Percentiles rank a stretch among this genome's conserved stretches.
These are phyloP conservation scores for Zonitis immaculata DNA, from an alignment of 2,888 invertebrate genomes.

Conservation along the genomic window DNA sequence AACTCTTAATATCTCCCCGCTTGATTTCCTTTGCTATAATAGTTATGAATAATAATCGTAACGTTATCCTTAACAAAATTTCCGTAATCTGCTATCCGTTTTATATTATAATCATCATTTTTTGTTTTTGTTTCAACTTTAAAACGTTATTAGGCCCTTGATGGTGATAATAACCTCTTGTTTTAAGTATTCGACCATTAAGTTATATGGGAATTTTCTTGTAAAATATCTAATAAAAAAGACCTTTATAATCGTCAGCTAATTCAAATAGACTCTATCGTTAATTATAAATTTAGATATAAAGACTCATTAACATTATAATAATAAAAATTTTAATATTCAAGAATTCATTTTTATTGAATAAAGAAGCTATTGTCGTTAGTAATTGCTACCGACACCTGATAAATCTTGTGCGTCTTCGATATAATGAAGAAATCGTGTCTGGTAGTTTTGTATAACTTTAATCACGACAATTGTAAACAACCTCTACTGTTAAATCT, in stretches of 20 bases:
- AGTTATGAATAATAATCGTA: not conserved
- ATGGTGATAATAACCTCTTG: not conserved
- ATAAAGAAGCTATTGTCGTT: not conserved
- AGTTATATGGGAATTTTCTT: not conserved
- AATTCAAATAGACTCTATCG: not conserved
- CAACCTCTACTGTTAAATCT: not conserved
- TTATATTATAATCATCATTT: too few relatives aligned
- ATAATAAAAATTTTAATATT: not conserved
- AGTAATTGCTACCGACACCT: not conserved
- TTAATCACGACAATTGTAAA: not conserved
- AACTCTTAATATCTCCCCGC: not conserved
- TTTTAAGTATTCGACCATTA: not conserved
- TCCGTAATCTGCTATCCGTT: too few relatives aligned
- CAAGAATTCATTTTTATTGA: not conserved
- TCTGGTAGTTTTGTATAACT: not conserved
- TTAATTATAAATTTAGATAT: not conserved
- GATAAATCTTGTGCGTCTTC: not conserved
- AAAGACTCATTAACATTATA: not conserved
- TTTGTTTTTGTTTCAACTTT: not conserved
- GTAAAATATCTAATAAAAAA: not conserved
- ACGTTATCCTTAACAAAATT: not conserved
- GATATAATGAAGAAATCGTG: not conserved
- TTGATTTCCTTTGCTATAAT: not conserved
- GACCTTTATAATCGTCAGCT: not conserved
- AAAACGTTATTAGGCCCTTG: not conserved